A percentile compares a stretch with the other conserved stretches of the same genome.
phyloP scores from a whole-genome alignment of 2,888 invertebrate genomes.

The Alitta virens region DNA sequence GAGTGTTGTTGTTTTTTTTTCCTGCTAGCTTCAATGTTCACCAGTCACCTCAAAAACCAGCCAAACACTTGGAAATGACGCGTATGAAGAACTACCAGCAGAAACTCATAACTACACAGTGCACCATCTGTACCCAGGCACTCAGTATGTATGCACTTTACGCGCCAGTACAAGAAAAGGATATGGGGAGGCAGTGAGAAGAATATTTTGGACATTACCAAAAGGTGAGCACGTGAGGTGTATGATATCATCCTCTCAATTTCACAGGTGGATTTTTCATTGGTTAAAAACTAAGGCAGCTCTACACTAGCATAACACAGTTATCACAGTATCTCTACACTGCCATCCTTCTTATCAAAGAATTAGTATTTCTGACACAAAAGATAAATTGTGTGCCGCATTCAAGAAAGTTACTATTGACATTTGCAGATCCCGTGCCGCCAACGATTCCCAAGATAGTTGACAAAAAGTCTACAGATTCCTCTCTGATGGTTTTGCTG shows the following conservation, averaged over 20 bases:
- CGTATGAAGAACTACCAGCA: neutral
- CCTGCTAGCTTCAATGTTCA: too few species aligned
- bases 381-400: too few species aligned
- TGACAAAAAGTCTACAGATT: constrained; percentile 17
- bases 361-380: too few species aligned
- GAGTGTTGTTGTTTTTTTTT: too few species aligned
- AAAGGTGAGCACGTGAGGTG: constrained; percentile 61
- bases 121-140: constrained; percentile 63
- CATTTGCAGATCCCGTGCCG: constrained; percentile 8
- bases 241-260: too few species aligned
- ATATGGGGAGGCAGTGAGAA: constrained; percentile 62
- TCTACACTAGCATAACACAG: too few species aligned
- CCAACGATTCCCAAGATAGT: constrained; percentile 14
- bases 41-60: too few species aligned
- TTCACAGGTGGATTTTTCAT: neutral
- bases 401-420: too few species aligned
- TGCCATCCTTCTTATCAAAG: too few species aligned
- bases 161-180: constrained; percentile 64
- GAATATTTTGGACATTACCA: constrained; percentile 70
- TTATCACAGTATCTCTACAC: too few species aligned
- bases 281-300: neutral
- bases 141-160: constrained; percentile 73
- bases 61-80: too few species aligned
- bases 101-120: constrained; percentile 11
- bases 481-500: constrained; percentile 16